Evolutionary conservation across 2,113 vertebrate species (phyloP).

Genomic region (Arizona elegans): DNA sequence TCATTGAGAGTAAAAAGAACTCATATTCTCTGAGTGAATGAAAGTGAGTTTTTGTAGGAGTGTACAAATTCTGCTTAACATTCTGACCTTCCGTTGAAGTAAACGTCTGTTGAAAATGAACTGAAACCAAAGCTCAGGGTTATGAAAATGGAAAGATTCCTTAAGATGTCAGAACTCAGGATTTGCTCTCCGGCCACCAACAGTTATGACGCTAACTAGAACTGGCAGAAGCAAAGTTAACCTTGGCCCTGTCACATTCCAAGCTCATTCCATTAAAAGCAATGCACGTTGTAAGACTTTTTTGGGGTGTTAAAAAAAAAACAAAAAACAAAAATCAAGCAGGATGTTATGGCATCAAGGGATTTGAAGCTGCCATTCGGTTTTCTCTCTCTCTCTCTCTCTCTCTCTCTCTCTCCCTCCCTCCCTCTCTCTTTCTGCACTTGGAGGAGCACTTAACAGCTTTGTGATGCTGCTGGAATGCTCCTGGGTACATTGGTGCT

Average conservation of each 20-base stretch:
- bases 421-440: not conserved
- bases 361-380: conserved; percentile 26
- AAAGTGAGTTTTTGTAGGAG: not conserved
- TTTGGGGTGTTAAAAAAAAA: conserved; percentile 4
- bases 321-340: not conserved
- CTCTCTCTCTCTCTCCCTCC: too few species aligned
- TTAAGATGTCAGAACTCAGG: not conserved
- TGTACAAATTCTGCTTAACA: not conserved
- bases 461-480: not conserved
- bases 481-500: not conserved
- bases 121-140: not conserved
- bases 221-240: conserved; percentile 15
- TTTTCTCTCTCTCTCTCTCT: conserved; percentile 16
- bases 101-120: conserved; percentile 23
- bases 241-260: not conserved
- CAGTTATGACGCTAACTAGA: conserved; percentile 2
- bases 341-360: not conserved
- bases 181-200: not conserved
- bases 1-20: conserved; percentile 28
- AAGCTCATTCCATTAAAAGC: not conserved
- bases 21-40: conserved; percentile 17
- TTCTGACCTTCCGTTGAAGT: conserved; percentile 14
- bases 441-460: conserved; percentile 5
- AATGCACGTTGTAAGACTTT: conserved; percentile 8
- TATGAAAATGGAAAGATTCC: not conserved